These are phyloP conservation scores for Peromyscus aztecus DNA, from an alignment of 2,797 vertebrate genomes.

Conservation along the genomic window DNA sequence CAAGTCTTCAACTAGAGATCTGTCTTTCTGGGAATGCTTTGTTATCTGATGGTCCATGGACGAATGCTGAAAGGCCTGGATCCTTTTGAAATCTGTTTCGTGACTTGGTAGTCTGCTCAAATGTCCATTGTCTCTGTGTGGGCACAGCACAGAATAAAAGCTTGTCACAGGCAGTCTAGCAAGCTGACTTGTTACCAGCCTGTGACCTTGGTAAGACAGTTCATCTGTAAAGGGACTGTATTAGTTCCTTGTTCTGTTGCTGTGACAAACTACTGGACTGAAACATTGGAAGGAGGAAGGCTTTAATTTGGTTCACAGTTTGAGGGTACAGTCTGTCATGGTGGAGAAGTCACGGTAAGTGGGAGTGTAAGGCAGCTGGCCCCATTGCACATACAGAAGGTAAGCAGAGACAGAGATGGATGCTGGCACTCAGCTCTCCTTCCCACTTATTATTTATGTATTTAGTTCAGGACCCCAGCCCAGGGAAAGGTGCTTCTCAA, in stretches of 20 bases:
- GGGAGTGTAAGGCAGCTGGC: not conserved
- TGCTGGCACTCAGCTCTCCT: not conserved
- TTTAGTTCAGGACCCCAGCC: not conserved
- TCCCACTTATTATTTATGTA: not conserved
- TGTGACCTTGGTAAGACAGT: not conserved
- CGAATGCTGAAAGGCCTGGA: not conserved
- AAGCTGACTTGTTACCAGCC: not conserved
- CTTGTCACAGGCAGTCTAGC: not conserved
- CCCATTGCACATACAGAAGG: not conserved
- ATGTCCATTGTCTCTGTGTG: not conserved
- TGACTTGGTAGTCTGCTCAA: not conserved
- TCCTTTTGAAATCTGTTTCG: not conserved
- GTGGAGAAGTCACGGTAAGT: not conserved
- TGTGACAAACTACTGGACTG: not conserved
- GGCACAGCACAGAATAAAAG: not conserved
- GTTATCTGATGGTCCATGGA: not conserved
- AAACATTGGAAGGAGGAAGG: not conserved
- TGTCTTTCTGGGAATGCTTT: slow-evolving; percentile 38
- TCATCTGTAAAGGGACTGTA: not conserved
- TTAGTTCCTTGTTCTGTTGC: not conserved
- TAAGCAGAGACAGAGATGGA: not conserved
- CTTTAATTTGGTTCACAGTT: not conserved
- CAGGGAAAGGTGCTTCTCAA: not conserved
- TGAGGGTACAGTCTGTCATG: not conserved
- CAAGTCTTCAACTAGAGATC: not conserved